phyloP scores from a whole-genome alignment of 2,797 vertebrate species.

The Danio aesculapii region DNA sequence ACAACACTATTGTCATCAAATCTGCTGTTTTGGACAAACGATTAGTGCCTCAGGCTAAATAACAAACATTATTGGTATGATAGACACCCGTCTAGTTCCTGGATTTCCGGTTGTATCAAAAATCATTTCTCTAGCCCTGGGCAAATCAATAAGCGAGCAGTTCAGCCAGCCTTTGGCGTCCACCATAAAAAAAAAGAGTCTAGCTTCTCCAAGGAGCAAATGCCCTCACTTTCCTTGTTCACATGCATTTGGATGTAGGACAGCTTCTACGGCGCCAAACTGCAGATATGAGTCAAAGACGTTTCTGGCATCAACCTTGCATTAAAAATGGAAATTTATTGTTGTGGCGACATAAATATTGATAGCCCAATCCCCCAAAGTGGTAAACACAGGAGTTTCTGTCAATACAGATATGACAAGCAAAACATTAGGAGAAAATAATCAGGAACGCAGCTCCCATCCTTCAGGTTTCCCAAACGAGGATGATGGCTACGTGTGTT shows the following conservation, averaged over 20 bases:
- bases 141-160: slow-evolving; percentile 1
- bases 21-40: not conserved
- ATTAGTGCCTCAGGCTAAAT: not conserved
- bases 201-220: not conserved
- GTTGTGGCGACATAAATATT: slow-evolving; percentile 28
- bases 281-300: not conserved
- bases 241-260: slow-evolving; percentile 9
- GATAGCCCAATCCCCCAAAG: slow-evolving; percentile 12
- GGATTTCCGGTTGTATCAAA: slow-evolving; percentile 20
- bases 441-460: not conserved
- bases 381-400: slow-evolving; percentile 21
- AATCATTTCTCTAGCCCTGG: not conserved
- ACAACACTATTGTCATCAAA: not conserved
- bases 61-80: not conserved
- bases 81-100: slow-evolving; percentile 5
- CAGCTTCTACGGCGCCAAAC: slow-evolving; percentile 13
- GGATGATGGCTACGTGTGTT: not conserved
- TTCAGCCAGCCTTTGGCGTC: not conserved
- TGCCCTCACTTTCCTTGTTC: slow-evolving; percentile 11
- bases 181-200: not conserved
- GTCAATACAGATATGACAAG: slow-evolving; percentile 29
- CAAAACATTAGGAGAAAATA: slow-evolving; percentile 20
- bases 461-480: not conserved
- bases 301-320: not conserved
- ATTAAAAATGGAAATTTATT: slow-evolving; percentile 24